phyloP scores from a whole-genome alignment of 2,797 vertebrate species.

The Amphiprion clarkii region DNA sequence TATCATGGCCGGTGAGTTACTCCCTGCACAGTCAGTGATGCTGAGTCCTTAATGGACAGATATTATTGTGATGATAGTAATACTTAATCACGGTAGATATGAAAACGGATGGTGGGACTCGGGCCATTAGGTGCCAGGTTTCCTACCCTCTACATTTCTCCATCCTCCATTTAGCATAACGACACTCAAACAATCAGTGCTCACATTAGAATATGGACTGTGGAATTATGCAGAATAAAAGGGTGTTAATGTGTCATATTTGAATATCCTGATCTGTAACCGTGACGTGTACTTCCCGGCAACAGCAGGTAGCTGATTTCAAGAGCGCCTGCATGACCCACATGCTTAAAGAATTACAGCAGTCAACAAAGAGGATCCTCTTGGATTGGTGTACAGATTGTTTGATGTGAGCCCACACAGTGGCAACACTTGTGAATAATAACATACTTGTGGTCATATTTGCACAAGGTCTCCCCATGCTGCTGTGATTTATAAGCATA shows the following conservation, averaged over 20 bases:
- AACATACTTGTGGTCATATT: slow-evolving; percentile 71
- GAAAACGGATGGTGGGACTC: slow-evolving; percentile 58
- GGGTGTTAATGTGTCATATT: slow-evolving; percentile 71
- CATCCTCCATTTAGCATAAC: slow-evolving; percentile 79
- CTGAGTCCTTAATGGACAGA: slow-evolving; percentile 57
- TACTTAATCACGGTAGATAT: slow-evolving; percentile 67
- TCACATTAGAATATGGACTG: slow-evolving; percentile 66
- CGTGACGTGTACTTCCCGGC: slow-evolving; percentile 42
- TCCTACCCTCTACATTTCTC: slow-evolving; percentile 65
- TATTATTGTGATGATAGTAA: slow-evolving; percentile 67
- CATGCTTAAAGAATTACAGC: slow-evolving; percentile 70
- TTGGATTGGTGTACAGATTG: slow-evolving; percentile 57
- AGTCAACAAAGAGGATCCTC: slow-evolving; percentile 71
- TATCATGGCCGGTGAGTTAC: slow-evolving; percentile 18
- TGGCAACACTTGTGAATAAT: slow-evolving; percentile 70
- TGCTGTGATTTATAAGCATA: slow-evolving; percentile 82
- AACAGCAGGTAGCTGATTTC: slow-evolving; percentile 62
- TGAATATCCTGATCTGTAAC: slow-evolving; percentile 71
- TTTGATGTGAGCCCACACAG: slow-evolving; percentile 58
- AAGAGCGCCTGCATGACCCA: slow-evolving; percentile 63
- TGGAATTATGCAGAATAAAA: slow-evolving; percentile 75
- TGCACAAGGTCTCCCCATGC: slow-evolving; percentile 75
- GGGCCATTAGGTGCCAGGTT: slow-evolving; percentile 71
- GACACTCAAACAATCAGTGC: slow-evolving; percentile 73
- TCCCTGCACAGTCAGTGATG: slow-evolving; percentile 40